Evolutionary conservation across 2,888 invertebrate species (phyloP).

Genomic region (Bugulina stolonifera): DNA sequence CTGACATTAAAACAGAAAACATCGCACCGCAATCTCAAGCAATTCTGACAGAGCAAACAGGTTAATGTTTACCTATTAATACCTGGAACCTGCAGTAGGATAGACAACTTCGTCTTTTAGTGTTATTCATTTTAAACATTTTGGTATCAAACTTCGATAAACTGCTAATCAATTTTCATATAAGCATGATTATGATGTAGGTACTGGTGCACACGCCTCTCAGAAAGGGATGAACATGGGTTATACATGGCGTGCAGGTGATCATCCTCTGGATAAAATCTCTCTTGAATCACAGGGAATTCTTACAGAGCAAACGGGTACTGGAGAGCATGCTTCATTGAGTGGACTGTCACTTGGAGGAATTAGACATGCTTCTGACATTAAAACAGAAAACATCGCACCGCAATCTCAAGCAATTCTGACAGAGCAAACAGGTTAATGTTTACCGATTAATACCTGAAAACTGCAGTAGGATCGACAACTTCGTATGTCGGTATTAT

Average conservation of each 20-base stretch:
- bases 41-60: background rate
- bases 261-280: background rate
- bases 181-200: no score
- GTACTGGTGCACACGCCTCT: background rate
- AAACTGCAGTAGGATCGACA: no score
- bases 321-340: background rate
- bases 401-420: slow-evolving; percentile 4
- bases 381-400: background rate
- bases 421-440: slow-evolving; percentile 30
- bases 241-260: background rate
- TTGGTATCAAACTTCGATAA: no score
- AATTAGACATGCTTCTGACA: background rate
- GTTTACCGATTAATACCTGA: no score
- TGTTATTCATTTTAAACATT: background rate
- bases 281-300: background rate
- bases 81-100: no score
- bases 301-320: background rate
- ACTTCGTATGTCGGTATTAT: no score
- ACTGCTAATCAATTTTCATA: no score
- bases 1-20: background rate
- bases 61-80: slow-evolving; percentile 41
- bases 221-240: slow-evolving; percentile 17
- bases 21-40: background rate
- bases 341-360: background rate
- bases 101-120: no score